phyloP scores from a whole-genome alignment of 2,888 invertebrate species.

The Harpalus rubripes region DNA sequence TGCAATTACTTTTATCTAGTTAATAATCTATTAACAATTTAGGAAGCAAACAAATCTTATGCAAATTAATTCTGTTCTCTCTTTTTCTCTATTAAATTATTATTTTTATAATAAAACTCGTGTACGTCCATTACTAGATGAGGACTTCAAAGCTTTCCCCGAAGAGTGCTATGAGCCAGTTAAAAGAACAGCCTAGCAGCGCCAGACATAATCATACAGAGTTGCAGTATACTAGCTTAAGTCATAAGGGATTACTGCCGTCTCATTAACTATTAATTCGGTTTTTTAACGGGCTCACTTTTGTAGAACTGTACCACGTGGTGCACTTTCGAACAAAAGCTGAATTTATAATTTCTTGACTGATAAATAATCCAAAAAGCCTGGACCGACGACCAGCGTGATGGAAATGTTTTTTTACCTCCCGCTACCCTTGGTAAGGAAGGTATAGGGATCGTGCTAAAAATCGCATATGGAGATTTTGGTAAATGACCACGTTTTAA shows the following conservation, averaged over 20 bases:
- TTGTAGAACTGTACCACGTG: constrained; percentile 21
- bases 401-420: constrained; percentile 17
- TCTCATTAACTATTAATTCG: constrained; percentile 42
- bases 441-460: too few relatives aligned
- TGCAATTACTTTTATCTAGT: not conserved
- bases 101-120: constrained; percentile 36
- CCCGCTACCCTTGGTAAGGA: too few relatives aligned
- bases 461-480: too few relatives aligned
- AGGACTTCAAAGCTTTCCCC: constrained; percentile 41
- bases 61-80: too few relatives aligned
- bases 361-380: constrained; percentile 22
- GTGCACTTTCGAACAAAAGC: constrained; percentile 38
- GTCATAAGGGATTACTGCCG: constrained; percentile 27
- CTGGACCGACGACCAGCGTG: not conserved
- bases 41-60: not conserved
- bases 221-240: constrained; percentile 36
- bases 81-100: constrained; percentile 22
- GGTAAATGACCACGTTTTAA: too few relatives aligned
- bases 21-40: not conserved
- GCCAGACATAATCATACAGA: constrained; percentile 41
- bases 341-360: constrained; percentile 25
- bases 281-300: constrained; percentile 36
- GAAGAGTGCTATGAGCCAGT: constrained; percentile 42
- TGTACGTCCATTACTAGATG: constrained; percentile 16
- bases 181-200: constrained; percentile 11